Base-by-base conservation (phyloP, 2,113 vertebrate species). In the Piprites chloris region DNA sequence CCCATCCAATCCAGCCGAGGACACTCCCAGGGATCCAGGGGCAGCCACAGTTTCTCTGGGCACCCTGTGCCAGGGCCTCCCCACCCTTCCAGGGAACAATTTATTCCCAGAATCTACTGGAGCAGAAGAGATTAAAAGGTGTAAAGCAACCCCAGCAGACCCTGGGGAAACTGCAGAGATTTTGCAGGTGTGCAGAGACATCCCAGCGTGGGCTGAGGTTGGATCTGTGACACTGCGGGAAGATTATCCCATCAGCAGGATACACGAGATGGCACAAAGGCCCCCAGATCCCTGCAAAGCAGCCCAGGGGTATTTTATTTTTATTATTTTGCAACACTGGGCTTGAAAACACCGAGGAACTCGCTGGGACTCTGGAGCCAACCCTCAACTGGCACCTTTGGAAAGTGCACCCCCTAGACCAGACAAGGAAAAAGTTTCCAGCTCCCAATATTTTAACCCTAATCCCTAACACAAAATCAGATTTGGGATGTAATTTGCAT, bases 401-500 rank as follows among this genome's bases (percentile, higher is more conserved):
- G 81, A 24, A 63, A 85, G 27, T 1, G 11, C 23, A 44, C 33
- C 53, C 71, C 76, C 33, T 20, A 37, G 62, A 50, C 15, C 24
- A 53, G 77, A 22, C 42, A 12, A 28, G 35, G 62, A 21, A 83
- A 82, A 92, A 77, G 59, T 74, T 87, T 26, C 22, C 81, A 9
- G 9, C 14, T 93, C 80, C 85, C 89, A 46, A 63, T 69, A 67
- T 72, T 91, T 63, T 41, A 69, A 76, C 41, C 79, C n/a, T 62
- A 85, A 93, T 95, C 82, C 63, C 72, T 4, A 4, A 33, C 41
- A 61, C 89, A 97, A 98, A 98, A 98, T 98, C 98, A 98, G 98
- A 98, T 97, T 98, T 96, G 97, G 98, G 98, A 97, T 98, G 98
- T 98, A 98, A 99, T 98, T 98, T 98, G 98, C 98, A 98, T 98